phyloP scores from a whole-genome alignment of 2,888 invertebrate genomes.

The Scaptomyza reducta region DNA sequence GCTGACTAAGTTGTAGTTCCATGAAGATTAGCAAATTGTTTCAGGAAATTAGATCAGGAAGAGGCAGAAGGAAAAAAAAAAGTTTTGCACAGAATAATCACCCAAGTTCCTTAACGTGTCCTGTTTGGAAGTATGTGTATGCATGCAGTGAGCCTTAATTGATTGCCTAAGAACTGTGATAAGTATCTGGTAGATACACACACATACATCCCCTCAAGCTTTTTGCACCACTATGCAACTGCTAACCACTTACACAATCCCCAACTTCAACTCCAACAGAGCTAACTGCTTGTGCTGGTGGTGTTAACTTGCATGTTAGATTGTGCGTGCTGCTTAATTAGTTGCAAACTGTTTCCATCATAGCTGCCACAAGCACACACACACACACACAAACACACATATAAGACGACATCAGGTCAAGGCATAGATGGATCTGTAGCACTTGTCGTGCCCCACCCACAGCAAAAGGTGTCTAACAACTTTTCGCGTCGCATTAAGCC shows the following conservation, averaged over 20 bases:
- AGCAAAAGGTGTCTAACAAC: conserved; percentile 38
- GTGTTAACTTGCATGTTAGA: conserved; percentile 79
- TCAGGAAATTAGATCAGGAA: conserved; percentile 25
- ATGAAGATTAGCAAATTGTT: conserved; percentile 21
- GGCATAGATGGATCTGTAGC: conserved; percentile 18
- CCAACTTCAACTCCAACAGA: conserved; percentile 3
- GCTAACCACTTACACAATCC: conserved; percentile 2
- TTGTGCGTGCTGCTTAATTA: conserved; percentile 80
- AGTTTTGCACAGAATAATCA: conserved; percentile 31
- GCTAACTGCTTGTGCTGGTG: conserved; percentile 30
- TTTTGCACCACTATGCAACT: conserved; percentile 47
- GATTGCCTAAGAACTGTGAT: conserved; percentile 48
- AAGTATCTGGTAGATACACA: conserved; percentile 19
- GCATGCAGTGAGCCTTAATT: conserved; percentile 32
- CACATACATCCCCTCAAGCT: too few relatives aligned
- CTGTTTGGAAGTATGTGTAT: neutral
- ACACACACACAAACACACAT: conserved; percentile 9
- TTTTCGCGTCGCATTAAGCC: conserved; percentile 56
- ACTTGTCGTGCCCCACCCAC: conserved; percentile 1
- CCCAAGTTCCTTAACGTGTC: conserved; percentile 5
- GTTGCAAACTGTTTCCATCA: conserved; percentile 79
- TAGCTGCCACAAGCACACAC: conserved; percentile 23
- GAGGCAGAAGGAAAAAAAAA: neutral
- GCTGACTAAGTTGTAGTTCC: neutral
- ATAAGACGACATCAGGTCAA: conserved; percentile 39